These are phyloP conservation scores for Eugnorisma glareosa DNA, from an alignment of 2,888 invertebrate genomes.

Conservation along the genomic window DNA sequence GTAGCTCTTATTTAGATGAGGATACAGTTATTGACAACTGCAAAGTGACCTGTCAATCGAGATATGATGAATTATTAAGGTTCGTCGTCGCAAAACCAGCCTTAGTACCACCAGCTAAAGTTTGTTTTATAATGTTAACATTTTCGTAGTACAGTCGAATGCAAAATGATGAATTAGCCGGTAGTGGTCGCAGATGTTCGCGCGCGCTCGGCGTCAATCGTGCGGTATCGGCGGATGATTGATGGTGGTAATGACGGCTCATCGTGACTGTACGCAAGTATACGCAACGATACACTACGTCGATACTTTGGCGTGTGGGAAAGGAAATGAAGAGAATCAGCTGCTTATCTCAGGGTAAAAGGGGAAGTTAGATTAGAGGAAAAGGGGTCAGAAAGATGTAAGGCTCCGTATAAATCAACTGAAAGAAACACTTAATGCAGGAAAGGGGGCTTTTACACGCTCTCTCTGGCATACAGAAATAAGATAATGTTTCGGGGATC, in stretches of 20 bases:
- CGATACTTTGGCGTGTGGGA: conserved; percentile 58
- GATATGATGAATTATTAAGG: conserved; percentile 64
- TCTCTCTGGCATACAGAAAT: conserved; percentile 5
- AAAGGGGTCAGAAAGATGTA: conserved; percentile 41
- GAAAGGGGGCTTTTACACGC: conserved; percentile 17
- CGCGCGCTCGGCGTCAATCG: conserved; percentile 55
- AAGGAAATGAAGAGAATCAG: conserved; percentile 61
- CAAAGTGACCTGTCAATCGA: conserved; percentile 60
- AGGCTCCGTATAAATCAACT: conserved; percentile 33
- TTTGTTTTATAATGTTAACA: conserved; percentile 15
- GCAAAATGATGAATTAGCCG: conserved; percentile 68
- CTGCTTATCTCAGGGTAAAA: conserved; percentile 50
- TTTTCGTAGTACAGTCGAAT: conserved; percentile 43
- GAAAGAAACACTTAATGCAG: conserved; percentile 45
- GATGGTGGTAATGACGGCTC: conserved; percentile 64
- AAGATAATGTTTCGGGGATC: neutral
- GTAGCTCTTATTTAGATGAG: conserved; percentile 36
- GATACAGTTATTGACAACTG: conserved; percentile 46
- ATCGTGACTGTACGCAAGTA: conserved; percentile 56
- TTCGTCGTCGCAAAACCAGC: conserved; percentile 16
- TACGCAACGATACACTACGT: conserved; percentile 62
- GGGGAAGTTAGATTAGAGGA: conserved; percentile 38
- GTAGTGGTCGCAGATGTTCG: conserved; percentile 67
- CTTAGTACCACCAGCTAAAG: neutral
- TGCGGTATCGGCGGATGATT: conserved; percentile 66